Percentiles rank a stretch among this genome's conserved stretches.
Evolutionary conservation across 1,140 invertebrate species (phyloP).

Genomic region (Platorchestia sp.): DNA sequence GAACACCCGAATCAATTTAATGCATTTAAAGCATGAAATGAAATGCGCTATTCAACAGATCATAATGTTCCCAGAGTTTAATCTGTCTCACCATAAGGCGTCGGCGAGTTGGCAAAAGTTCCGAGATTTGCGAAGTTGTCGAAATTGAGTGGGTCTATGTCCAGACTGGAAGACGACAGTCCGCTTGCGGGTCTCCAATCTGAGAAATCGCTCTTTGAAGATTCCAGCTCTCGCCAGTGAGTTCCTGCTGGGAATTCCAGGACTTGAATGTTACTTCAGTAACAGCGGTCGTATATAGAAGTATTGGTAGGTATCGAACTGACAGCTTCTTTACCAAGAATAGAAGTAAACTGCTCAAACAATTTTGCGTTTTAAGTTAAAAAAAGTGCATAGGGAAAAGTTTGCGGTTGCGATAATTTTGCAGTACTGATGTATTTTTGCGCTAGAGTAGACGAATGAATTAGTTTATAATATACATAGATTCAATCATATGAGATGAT

Average conservation of each 20-base stretch:
- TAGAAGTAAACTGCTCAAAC: too few relatives aligned
- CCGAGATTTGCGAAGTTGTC: neutral
- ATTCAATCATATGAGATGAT: too few relatives aligned
- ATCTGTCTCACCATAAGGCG: neutral
- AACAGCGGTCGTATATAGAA: neutral
- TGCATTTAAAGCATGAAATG: neutral
- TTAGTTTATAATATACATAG: too few relatives aligned
- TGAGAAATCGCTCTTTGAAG: neutral
- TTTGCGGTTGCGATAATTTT: too few relatives aligned
- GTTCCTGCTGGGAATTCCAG: neutral
- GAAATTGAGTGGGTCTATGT: slow-evolving; percentile 51
- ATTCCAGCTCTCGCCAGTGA: neutral
- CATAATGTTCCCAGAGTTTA: neutral
- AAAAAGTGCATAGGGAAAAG: too few relatives aligned
- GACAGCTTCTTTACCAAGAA: too few relatives aligned
- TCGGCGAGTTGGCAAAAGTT: neutral
- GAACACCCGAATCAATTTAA: neutral
- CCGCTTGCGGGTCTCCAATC: neutral
- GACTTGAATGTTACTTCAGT: neutral
- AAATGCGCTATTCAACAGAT: neutral
- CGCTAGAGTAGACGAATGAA: too few relatives aligned
- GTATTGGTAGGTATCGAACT: too few relatives aligned
- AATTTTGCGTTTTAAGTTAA: too few relatives aligned
- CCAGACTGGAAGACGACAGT: neutral
- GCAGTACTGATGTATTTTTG: too few relatives aligned